Evolutionary conservation across 1,140 invertebrate genomes (phyloP), one percentile per base, ranked within the genome.

Genomic region (Halyomorpha halys): DNA sequence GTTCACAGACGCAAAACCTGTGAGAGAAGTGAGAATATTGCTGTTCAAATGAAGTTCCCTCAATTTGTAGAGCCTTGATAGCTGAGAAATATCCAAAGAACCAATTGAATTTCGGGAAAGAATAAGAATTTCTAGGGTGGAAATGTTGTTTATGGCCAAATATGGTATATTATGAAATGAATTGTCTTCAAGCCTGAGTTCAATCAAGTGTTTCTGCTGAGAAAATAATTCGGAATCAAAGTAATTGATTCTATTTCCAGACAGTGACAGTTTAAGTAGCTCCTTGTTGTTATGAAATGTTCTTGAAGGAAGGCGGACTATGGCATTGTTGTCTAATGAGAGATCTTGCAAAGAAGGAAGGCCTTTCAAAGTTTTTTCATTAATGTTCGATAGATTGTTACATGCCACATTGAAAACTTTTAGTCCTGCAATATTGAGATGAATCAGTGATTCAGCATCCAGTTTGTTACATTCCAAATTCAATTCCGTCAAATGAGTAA

Each of bases 271-370:
- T 65, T 81, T 79, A 0, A 83, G 76, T 16, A 91, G 74, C 71
- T 90, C 86, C 62, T 83, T 82, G 71, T 89, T 89, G 67, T 86
- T 83, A 4, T 80, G 76, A 68, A 94, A 90, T 5, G 87, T 78
- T 44, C 78, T 77, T 68, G 83, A 79, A 0, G 86, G 86, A 47
- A 91, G 72, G 51, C 79, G 76, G 0, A 72, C 72, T 69, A 92
- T 82, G 59, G 83, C 80, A 39, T 85, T 84, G 68, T 82, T 77
- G 70, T 89, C 84, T 67, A 91, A 70, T 2, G 80, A 76, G 1
- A 93, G 72, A 15, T 82, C 80, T 70, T 89, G 86, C 34, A 94
- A 73, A 0, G 85, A 86, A 1, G 84, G 83, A 65, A 94, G 73
- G 39, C 87, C 86, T 54, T 84, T 81, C 59, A 92, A 81, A 19